Percentiles rank a stretch among this genome's conserved stretches.
Conservation (phyloP, 2,888 invertebrate genomes). For the Scrobipalpa atriplicella region DNA sequence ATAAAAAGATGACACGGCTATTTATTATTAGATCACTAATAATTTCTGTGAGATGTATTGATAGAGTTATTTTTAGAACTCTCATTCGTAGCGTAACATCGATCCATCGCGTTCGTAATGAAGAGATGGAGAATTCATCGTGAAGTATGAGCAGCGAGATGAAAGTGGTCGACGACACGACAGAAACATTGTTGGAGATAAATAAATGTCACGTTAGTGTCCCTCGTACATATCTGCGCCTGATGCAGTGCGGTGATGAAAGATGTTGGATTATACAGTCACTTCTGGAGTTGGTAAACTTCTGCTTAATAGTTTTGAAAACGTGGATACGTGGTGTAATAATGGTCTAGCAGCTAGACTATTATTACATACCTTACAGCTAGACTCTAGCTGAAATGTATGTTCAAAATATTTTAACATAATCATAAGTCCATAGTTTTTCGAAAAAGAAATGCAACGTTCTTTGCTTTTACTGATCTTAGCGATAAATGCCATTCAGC, state of each 20-base stretch:
- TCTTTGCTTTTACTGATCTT: too few relatives aligned
- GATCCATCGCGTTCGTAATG: background rate
- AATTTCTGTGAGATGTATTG: background rate
- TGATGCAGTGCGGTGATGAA: conserved; percentile 65
- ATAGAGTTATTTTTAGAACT: conserved; percentile 7
- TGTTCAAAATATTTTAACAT: background rate
- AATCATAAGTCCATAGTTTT: background rate
- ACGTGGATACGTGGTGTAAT: background rate
- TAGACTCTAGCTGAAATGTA: background rate
- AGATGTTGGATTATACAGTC: conserved; percentile 39
- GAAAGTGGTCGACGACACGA: conserved; percentile 59
- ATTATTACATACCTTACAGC: too few relatives aligned
- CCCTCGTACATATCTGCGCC: conserved; percentile 64
- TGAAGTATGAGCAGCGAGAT: conserved; percentile 30
- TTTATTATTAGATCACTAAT: background rate
- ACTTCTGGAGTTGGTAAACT: background rate
- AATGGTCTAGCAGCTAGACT: too few relatives aligned
- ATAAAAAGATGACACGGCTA: conserved; percentile 11
- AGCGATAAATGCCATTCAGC: too few relatives aligned
- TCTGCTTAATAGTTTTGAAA: background rate
- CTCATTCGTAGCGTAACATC: background rate
- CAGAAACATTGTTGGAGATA: conserved; percentile 73
- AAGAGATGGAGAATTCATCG: background rate
- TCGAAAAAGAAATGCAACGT: too few relatives aligned
- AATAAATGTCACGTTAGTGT: conserved; percentile 75